Evolutionary conservation across 1,140 invertebrate genomes (phyloP).

Genomic region (Aphelenchoides fujianensis): DNA sequence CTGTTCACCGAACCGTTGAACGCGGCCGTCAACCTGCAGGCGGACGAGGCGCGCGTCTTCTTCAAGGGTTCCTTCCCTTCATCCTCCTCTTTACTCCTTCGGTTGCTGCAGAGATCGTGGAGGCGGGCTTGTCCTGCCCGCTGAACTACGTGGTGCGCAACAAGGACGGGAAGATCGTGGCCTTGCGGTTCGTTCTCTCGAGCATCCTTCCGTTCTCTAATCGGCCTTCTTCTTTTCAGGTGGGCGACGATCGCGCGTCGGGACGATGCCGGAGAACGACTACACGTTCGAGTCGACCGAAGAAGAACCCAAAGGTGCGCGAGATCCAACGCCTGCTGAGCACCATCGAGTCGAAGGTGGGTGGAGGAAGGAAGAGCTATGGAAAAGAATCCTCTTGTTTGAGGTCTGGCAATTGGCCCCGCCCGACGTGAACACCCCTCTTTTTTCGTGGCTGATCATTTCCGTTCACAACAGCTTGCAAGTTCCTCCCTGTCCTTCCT

Average conservation of each 20-base stretch:
- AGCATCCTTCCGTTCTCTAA: no score
- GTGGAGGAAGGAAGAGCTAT: no score
- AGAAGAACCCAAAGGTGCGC: conserved; percentile 24
- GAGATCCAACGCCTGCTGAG: conserved; percentile 26
- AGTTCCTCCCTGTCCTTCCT: not conserved
- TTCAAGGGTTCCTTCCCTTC: conserved; percentile 16
- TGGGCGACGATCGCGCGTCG: conserved; percentile 26
- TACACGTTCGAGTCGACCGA: not conserved
- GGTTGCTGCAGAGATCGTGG: not conserved
- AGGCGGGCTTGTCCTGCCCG: conserved; percentile 4
- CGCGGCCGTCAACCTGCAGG: conserved; percentile 22
- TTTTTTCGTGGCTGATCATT: conserved; percentile 30
- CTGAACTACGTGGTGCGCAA: conserved; percentile 18
- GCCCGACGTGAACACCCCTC: conserved; percentile 21
- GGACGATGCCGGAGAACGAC: conserved; percentile 18
- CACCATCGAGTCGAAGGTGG: conserved; percentile 20
- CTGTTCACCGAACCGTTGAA: conserved; percentile 35
- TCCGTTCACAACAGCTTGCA: conserved; percentile 30
- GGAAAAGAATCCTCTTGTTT: no score
- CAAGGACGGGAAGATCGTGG: conserved; percentile 28
- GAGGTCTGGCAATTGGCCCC: conserved; percentile 42
- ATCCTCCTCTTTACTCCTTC: not conserved
- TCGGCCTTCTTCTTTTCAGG: no score
- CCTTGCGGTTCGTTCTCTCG: no score
- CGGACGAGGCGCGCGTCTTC: conserved; percentile 25